Percentiles rank a stretch among this genome's conserved stretches.
These are phyloP conservation scores for Peromyscus attwateri DNA, from an alignment of 2,797 vertebrate genomes.

Conservation along the genomic window DNA sequence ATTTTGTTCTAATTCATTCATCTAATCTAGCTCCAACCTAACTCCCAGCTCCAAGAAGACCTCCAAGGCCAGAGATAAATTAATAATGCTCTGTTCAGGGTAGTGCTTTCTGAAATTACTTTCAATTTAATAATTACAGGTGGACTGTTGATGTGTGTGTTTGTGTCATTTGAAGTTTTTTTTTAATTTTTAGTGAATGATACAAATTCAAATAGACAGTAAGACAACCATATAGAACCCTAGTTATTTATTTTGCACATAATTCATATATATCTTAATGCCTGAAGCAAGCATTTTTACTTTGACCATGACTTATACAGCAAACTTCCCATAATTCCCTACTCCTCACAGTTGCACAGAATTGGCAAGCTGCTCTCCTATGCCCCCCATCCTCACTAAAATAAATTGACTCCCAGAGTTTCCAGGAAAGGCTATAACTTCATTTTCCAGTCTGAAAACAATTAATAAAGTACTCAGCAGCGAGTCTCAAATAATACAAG, in stretches of 20 bases:
- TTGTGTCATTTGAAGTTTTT: conserved; percentile 78
- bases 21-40: conserved; percentile 88
- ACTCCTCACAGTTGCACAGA: conserved; percentile 71
- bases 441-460: conserved; percentile 76
- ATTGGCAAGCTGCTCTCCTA: conserved; percentile 71
- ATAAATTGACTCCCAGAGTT: conserved; percentile 69
- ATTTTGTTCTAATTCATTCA: conserved; percentile 88
- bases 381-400: conserved; percentile 58
- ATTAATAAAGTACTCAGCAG: conserved; percentile 47
- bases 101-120: conserved; percentile 88
- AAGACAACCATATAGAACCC: conserved; percentile 81
- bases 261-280: conserved; percentile 74
- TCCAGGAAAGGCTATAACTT: conserved; percentile 74
- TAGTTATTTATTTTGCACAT: conserved; percentile 71
- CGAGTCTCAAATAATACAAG: conserved; percentile 69
- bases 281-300: conserved; percentile 76
- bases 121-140: conserved; percentile 88
- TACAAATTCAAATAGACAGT: conserved; percentile 86
- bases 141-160: conserved; percentile 84
- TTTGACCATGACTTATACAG: conserved; percentile 70
- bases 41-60: conserved; percentile 79
- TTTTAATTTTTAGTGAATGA: conserved; percentile 84
- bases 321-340: conserved; percentile 74
- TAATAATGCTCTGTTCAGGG: conserved; percentile 88
- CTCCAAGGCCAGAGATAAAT: conserved; percentile 87